Percentiles rank a stretch among this genome's conserved stretches.
Conservation (phyloP, 2,888 invertebrate genomes). For the Meiosimyza platycephala region DNA sequence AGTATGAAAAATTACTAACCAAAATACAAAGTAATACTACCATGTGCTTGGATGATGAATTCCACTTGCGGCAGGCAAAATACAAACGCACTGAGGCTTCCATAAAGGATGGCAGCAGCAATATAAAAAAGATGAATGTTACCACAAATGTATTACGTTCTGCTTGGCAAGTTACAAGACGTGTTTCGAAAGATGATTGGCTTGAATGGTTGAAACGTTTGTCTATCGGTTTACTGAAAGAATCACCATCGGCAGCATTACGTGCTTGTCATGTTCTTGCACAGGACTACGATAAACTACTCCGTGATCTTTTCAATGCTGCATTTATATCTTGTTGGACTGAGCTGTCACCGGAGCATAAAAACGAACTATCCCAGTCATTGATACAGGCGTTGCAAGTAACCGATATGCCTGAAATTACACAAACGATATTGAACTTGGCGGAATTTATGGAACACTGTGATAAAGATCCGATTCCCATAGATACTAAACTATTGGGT, state of each 20-base stretch:
- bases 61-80: slow-evolving; percentile 74
- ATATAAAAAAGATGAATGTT: slow-evolving; percentile 83
- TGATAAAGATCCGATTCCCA: slow-evolving; percentile 92
- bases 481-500: slow-evolving; percentile 88
- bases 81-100: slow-evolving; percentile 79
- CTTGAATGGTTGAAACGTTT: slow-evolving; percentile 94
- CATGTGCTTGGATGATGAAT: slow-evolving; percentile 80
- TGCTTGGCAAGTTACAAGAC: slow-evolving; percentile 91
- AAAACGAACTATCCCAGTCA: slow-evolving; percentile 86
- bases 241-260: slow-evolving; percentile 94
- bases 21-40: slow-evolving; percentile 81
- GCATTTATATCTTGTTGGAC: slow-evolving; percentile 99
- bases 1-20: slow-evolving; percentile 83
- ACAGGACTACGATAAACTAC: slow-evolving; percentile 94
- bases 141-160: slow-evolving; percentile 86
- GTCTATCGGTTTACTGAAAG: slow-evolving; percentile 92
- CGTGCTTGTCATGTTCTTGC: slow-evolving; percentile 92
- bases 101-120: slow-evolving; percentile 41
- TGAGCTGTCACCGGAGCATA: slow-evolving; percentile 81
- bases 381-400: slow-evolving; percentile 91
- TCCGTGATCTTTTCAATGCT: slow-evolving; percentile 96
- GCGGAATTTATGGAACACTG: slow-evolving; percentile 99
- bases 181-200: slow-evolving; percentile 99
- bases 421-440: slow-evolving; percentile 94
- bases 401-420: slow-evolving; percentile 94